A percentile compares a stretch with the other conserved stretches of the same genome.
Conservation (phyloP, 2,797 vertebrate species). For the Coreius guichenoti region DNA sequence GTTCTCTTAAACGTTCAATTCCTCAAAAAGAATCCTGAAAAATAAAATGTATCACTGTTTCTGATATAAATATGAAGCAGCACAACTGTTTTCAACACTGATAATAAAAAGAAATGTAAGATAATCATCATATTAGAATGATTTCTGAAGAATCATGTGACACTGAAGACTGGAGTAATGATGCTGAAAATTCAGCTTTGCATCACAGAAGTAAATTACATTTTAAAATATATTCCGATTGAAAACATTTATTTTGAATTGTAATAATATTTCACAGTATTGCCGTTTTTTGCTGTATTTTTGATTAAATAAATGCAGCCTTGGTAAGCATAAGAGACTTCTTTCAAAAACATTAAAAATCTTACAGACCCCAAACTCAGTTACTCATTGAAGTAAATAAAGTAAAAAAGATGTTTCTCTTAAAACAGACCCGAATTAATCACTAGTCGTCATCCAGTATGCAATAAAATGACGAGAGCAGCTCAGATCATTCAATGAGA, state of each 20-base stretch:
- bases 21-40: background rate
- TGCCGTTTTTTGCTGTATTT: background rate
- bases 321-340: background rate
- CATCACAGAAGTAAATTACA: background rate
- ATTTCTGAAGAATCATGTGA: conserved; percentile 1
- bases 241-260: background rate
- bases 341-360: background rate
- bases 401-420: background rate
- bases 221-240: background rate
- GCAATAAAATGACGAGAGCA: background rate
- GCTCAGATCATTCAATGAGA: background rate
- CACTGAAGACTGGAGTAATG: background rate
- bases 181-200: background rate
- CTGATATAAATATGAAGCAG: background rate
- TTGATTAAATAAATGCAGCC: background rate
- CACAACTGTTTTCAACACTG: background rate
- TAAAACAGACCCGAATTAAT: background rate
- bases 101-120: background rate
- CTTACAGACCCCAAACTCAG: background rate
- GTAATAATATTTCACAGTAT: background rate
- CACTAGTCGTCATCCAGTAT: background rate
- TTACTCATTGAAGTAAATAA: too few species aligned
- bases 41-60: background rate
- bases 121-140: background rate
- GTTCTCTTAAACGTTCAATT: background rate